Evolutionary conservation across 2,888 invertebrate genomes (phyloP), one percentile per base, ranked within the genome.

Genomic region (Mycogona germanica): DNA sequence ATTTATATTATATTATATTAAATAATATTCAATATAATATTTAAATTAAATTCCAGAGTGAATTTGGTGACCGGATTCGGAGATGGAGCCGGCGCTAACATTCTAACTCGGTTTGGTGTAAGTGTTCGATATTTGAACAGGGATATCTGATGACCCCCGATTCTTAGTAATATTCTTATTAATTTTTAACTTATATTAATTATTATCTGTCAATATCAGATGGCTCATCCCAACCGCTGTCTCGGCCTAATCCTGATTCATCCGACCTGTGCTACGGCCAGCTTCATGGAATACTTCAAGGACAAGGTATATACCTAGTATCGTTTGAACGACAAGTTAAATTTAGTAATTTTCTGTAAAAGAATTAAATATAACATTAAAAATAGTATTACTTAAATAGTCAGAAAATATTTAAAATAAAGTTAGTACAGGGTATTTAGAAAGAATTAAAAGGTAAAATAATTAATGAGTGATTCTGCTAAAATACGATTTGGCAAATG

Each of bases 71-170:
- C 89, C 50, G 85, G 87, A 0, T 72, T 89, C 47, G 89, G 88
- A 2, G 89, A 88, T 66, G 89, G 89, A 2, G 88, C 87, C 2
- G 88, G 88, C 1, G 88, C 88, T 57, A 88, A 89, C 70, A 81
- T 87, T 48, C 72, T 87, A 52, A 85, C 87, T 2, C 77, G 89
- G 58, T 88, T 87, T 67, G 88, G 87, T 45, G 74, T 74, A 63
- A 66, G 70, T 59, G 35, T 42, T 23, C 23, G 30, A 40, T 25
- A 25, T 48, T 6, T 25, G 14, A 7, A 19, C 4, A 44, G 26
- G 12, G 2, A 51, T 26, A 44, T 17, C 21, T 23, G 14, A 23
- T 9, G 25, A 14, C 41, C 21, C 25, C 25, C 14, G 21, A 14
- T 3, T n/a, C 2, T 40, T n/a, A 32, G n/a, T 32, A 32, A 9